A percentile compares a stretch with the other conserved stretches of the same genome.
Evolutionary conservation across 2,797 vertebrate genomes (phyloP).

Genomic region (Euthynnus affinis): DNA sequence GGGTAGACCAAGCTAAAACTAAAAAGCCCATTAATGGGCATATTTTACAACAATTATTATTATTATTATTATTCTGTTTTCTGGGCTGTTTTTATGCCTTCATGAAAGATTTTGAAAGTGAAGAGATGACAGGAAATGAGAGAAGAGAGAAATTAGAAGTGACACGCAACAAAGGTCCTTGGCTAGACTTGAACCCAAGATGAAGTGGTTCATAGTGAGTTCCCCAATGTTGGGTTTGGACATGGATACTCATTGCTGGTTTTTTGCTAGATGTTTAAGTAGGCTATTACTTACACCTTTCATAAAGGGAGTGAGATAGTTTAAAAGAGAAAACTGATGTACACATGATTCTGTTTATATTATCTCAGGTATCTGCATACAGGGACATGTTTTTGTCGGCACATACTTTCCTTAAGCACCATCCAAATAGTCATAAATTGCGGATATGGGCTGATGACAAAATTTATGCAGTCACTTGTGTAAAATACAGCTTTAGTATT

Average conservation of each 20-base stretch:
- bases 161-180: slow-evolving; percentile 6
- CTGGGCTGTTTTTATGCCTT: neutral
- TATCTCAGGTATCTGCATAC: neutral
- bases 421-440: neutral
- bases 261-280: neutral
- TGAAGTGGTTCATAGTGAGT: neutral
- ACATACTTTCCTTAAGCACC: no score
- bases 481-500: neutral
- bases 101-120: slow-evolving; percentile 6
- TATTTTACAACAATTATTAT: neutral
- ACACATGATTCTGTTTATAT: neutral
- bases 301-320: neutral
- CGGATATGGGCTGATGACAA: neutral
- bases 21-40: neutral
- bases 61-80: neutral
- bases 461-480: neutral
- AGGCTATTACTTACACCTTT: no score
- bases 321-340: no score
- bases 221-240: neutral
- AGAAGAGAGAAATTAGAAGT: neutral
- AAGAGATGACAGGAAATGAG: slow-evolving; percentile 7
- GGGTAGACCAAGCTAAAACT: neutral
- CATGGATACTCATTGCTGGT: neutral
- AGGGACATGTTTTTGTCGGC: neutral
- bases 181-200: neutral